Evolutionary conservation across 2,113 vertebrate species (phyloP).

Genomic region (Myodes glareolus): DNA sequence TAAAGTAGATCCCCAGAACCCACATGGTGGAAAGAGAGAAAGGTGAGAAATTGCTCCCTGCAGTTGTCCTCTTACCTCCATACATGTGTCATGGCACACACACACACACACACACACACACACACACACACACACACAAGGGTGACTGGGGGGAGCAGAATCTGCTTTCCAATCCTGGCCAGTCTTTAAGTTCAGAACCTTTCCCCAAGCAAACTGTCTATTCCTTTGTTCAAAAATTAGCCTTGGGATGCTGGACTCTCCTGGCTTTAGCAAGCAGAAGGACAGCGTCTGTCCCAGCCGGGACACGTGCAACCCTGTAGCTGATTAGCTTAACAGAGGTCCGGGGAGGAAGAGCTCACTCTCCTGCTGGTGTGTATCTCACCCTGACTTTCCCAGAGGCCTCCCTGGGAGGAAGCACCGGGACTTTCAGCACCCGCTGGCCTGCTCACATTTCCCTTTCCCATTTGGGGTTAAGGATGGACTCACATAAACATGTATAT

Average conservation of each 20-base stretch:
- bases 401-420: neutral
- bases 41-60: neutral
- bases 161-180: neutral
- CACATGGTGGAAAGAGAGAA: neutral
- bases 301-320: neutral
- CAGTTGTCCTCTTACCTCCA: neutral
- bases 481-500: neutral
- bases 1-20: neutral
- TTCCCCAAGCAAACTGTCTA: neutral
- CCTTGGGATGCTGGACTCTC: neutral
- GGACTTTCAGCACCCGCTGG: neutral
- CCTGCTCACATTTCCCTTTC: neutral
- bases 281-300: neutral
- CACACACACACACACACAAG: neutral
- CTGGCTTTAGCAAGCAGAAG: neutral
- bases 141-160: neutral
- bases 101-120: neutral
- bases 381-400: neutral
- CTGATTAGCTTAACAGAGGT: neutral
- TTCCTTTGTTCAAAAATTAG: constrained; percentile 22
- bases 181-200: neutral
- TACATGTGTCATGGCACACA: no score
- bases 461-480: neutral
- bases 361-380: neutral
- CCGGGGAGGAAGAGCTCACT: neutral